Evolutionary conservation across 2,888 invertebrate species (phyloP).

Genomic region (Blomia tropicalis): DNA sequence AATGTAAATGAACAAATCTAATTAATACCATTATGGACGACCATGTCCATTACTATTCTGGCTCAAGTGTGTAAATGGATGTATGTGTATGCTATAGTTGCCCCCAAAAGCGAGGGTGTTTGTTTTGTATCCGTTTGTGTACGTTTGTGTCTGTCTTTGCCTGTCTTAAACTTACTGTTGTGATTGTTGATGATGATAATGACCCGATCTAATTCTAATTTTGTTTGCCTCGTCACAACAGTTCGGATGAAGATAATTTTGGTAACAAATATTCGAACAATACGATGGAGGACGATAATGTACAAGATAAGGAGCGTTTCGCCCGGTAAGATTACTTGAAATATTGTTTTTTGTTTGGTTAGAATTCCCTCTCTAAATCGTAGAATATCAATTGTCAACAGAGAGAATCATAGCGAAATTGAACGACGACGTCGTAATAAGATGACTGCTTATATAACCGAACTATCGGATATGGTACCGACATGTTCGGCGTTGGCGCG

Average conservation of each 20-base stretch:
- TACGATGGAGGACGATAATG: conserved; percentile 70
- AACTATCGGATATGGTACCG: conserved; percentile 98
- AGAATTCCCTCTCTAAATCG: neutral
- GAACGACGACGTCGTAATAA: conserved; percentile 94
- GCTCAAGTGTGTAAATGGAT: neutral
- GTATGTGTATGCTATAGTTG: too few relatives aligned
- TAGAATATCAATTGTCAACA: conserved; percentile 34
- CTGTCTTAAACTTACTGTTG: too few relatives aligned
- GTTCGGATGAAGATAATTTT: conserved; percentile 11
- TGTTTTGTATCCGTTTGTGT: too few relatives aligned
- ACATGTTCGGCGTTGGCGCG: conserved; percentile 93
- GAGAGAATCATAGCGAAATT: conserved; percentile 98
- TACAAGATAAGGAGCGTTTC: conserved; percentile 91
- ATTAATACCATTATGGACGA: neutral
- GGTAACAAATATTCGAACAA: neutral
- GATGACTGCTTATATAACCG: conserved; percentile 99
- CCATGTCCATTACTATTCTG: too few relatives aligned
- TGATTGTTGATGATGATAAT: too few relatives aligned
- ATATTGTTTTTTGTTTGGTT: neutral
- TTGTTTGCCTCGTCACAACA: too few relatives aligned
- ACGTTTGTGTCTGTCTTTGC: too few relatives aligned
- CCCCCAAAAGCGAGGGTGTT: too few relatives aligned
- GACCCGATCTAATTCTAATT: neutral
- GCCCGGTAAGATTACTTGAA: conserved; percentile 51
- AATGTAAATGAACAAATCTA: neutral